Conservation (phyloP, 2,888 invertebrate genomes). For the Metallyticus violacea region DNA sequence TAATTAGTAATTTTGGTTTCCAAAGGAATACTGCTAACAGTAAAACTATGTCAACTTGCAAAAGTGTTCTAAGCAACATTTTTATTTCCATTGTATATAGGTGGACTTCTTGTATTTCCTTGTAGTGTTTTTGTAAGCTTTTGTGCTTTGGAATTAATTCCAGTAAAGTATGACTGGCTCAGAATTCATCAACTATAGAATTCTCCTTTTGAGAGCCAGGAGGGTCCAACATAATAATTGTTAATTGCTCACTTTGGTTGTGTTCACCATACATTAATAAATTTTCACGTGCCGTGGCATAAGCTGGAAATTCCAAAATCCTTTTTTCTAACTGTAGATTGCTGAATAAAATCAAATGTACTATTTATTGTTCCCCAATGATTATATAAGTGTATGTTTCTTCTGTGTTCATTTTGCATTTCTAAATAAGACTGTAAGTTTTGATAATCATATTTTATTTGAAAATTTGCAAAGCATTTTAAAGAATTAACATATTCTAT, state of each 20-base stretch:
- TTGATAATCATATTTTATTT: not conserved
- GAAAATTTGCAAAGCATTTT: not conserved
- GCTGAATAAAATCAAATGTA: not conserved
- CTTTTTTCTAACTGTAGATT: not conserved
- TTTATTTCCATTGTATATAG: too few species aligned
- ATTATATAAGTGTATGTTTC: not conserved
- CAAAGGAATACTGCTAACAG: too few species aligned
- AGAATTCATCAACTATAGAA: not conserved
- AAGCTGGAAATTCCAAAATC: not conserved
- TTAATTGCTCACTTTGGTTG: not conserved
- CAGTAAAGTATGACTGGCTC: not conserved
- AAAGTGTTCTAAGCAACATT: too few species aligned
- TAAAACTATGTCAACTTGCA: too few species aligned
- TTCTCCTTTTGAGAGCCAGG: not conserved
- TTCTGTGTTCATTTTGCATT: not conserved
- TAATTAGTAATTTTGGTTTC: too few species aligned
- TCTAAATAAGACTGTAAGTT: not conserved
- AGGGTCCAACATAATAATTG: not conserved
- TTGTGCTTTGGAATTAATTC: too few species aligned
- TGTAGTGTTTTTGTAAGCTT: not conserved
- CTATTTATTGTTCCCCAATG: not conserved
- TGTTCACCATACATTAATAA: not conserved
- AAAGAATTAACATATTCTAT: not conserved
- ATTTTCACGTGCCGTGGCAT: not conserved
- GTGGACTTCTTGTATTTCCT: not conserved